Evolutionary conservation across 2,113 vertebrate species (phyloP).

Genomic region (Cervus canadensis): DNA sequence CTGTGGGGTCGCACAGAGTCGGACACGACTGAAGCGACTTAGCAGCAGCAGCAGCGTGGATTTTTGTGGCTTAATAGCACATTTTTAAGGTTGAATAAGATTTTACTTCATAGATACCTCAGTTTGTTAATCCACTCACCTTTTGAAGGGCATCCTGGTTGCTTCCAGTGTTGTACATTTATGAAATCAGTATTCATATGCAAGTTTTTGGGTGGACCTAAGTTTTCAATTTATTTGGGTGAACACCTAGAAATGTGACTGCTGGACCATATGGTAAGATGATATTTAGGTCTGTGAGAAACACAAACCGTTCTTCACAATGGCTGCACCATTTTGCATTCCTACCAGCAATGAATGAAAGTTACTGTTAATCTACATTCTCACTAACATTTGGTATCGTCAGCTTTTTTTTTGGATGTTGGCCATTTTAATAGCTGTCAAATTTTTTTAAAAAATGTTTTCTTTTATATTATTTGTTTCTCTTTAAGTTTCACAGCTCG

Average conservation of each 20-base stretch:
- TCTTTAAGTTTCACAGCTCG: neutral
- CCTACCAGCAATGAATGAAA: neutral
- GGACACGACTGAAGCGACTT: no score
- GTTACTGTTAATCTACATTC: neutral
- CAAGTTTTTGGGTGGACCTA: neutral
- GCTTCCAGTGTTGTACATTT: neutral
- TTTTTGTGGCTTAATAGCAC: neutral
- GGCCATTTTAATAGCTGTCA: neutral
- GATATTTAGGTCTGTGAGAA: neutral
- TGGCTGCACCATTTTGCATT: neutral
- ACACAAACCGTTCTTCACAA: neutral
- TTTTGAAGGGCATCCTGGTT: neutral
- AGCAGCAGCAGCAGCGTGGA: neutral
- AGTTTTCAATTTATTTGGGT: neutral
- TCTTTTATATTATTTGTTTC: neutral
- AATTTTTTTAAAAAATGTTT: constrained; percentile 24
- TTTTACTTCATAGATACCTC: neutral
- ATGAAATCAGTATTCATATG: neutral
- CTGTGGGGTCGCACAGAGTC: no score
- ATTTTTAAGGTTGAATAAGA: neutral
- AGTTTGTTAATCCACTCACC: neutral
- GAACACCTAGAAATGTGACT: neutral
- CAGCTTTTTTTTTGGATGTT: neutral
- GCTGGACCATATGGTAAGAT: neutral
- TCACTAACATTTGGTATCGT: neutral